Evolutionary conservation across 1,140 invertebrate species (phyloP).

Genomic region (Drosophila hydei): DNA sequence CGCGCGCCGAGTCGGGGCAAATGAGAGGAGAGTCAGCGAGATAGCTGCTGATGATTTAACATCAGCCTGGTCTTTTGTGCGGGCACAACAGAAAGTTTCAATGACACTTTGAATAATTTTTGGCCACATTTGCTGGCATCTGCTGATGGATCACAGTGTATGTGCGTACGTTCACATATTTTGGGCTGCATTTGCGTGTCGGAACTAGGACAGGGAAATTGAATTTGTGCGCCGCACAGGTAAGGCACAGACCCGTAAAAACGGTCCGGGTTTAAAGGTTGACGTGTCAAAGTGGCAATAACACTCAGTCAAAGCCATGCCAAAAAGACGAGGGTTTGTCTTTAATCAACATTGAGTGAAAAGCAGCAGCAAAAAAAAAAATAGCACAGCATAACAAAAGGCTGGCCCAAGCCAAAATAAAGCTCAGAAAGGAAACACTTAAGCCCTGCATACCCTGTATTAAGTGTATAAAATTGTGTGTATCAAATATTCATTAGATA

Average conservation of each 20-base stretch:
- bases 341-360: slow-evolving; percentile 78
- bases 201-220: slow-evolving; percentile 59
- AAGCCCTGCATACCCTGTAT: slow-evolving; percentile 18
- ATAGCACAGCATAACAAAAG: slow-evolving; percentile 30
- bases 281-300: slow-evolving; percentile 68
- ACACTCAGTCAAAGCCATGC: slow-evolving; percentile 61
- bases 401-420: slow-evolving; percentile 1
- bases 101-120: slow-evolving; percentile 69
- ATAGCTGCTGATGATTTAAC: slow-evolving; percentile 43
- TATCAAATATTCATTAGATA: too few relatives aligned
- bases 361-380: slow-evolving; percentile 30
- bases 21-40: background rate
- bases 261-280: slow-evolving; percentile 64
- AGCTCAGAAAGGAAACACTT: background rate
- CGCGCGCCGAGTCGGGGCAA: slow-evolving; percentile 1
- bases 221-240: slow-evolving; percentile 57
- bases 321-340: slow-evolving; percentile 59
- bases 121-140: slow-evolving; percentile 20
- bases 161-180: background rate
- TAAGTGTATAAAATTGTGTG: background rate
- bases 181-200: slow-evolving; percentile 37
- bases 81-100: slow-evolving; percentile 50
- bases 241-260: slow-evolving; percentile 29
- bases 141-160: slow-evolving; percentile 58
- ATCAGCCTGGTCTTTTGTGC: slow-evolving; percentile 36